A percentile compares a stretch with the other conserved stretches of the same genome.
Evolutionary conservation across 2,113 vertebrate genomes (phyloP).

Genomic region (Dinomys branickii): DNA sequence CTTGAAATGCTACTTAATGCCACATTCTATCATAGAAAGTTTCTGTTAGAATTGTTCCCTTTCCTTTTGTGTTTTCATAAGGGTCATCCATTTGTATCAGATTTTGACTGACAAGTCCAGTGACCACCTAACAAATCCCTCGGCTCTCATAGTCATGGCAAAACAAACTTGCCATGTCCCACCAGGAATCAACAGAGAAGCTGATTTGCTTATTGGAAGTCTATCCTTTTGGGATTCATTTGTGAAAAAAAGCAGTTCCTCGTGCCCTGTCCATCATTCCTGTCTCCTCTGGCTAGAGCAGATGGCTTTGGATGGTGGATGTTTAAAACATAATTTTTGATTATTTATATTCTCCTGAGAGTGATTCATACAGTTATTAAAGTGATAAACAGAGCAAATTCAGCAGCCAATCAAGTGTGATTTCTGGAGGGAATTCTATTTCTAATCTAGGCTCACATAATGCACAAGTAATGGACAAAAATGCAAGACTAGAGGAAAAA

Average conservation of each 20-base stretch:
- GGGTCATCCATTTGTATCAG: background rate
- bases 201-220: slow-evolving; percentile 38
- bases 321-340: slow-evolving; percentile 42
- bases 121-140: slow-evolving; percentile 35
- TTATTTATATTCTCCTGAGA: background rate
- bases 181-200: background rate
- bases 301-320: slow-evolving; percentile 35
- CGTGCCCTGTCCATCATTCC: background rate
- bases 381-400: slow-evolving; percentile 33
- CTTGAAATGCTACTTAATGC: background rate
- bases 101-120: slow-evolving; percentile 54
- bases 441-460: background rate
- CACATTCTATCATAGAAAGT: background rate
- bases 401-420: background rate
- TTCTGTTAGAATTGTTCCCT: background rate
- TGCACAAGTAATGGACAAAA: background rate
- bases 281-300: background rate
- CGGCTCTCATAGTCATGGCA: background rate
- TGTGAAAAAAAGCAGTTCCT: slow-evolving; percentile 40
- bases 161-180: slow-evolving; percentile 6
- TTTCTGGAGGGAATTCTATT: background rate
- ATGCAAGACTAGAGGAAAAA: background rate
- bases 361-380: slow-evolving; percentile 19
- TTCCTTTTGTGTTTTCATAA: background rate
- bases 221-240: slow-evolving; percentile 19